Percentiles rank a stretch among this genome's conserved stretches.
These are phyloP conservation scores for Gambelia wislizenii DNA, from an alignment of 2,797 vertebrate species.

Conservation along the genomic window DNA sequence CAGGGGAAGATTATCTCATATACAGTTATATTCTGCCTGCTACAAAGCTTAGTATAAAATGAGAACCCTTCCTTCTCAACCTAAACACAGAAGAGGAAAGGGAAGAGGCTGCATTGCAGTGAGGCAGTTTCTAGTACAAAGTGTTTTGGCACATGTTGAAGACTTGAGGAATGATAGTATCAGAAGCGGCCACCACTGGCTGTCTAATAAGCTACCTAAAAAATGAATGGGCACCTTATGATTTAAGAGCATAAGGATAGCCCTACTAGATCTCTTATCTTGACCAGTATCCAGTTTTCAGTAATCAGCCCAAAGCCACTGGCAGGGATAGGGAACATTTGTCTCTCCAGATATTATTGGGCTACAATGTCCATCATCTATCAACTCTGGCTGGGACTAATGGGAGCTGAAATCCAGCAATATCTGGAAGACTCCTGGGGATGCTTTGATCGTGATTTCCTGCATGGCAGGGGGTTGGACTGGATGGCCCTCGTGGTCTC, in stretches of 20 bases:
- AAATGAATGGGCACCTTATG: background rate
- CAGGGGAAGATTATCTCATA: background rate
- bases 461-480: too few relatives aligned
- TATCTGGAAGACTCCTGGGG: too few relatives aligned
- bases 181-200: background rate
- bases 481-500: too few relatives aligned
- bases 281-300: background rate
- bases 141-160: background rate
- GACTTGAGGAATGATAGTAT: background rate
- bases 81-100: background rate
- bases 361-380: background rate
- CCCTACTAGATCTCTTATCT: background rate
- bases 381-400: background rate
- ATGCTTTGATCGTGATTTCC: too few relatives aligned
- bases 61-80: background rate
- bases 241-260: background rate
- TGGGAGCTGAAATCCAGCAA: background rate
- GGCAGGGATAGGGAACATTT: background rate
- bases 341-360: background rate
- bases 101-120: background rate
- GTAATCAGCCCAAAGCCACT: too few relatives aligned
- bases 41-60: background rate
- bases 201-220: background rate
- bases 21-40: background rate
- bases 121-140: background rate